Evolutionary conservation across 2,888 invertebrate genomes (phyloP), one percentile per base, ranked within the genome.

Genomic region (Hemithea aestivaria): DNA sequence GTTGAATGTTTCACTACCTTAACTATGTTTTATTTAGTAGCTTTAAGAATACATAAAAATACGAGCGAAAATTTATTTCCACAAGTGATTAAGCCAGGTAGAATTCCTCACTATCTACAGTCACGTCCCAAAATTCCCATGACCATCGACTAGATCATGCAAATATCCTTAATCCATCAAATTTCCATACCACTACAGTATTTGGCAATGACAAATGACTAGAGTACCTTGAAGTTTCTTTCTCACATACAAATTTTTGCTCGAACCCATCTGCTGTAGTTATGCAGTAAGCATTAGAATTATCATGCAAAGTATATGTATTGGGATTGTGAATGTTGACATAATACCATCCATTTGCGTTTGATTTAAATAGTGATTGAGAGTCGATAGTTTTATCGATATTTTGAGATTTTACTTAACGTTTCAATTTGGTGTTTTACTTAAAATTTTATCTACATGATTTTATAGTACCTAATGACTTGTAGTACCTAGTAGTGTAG

Each of bases 291-390:
- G 70, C 62, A 71, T 73, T 72, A 70, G 66, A 58, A 75, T 80
- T 84, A 69, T 85, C 64, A 87, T 87, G 87, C 77, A 77, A 85
- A 85, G 66, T 64, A 62, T 58, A 53, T 43, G 62, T 56, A 73
- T 79, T 82, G 66, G 74, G 72, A 73, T 79, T 73, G 79, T 73
- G 67, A 59, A 77, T 83, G 84, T 84, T 85, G 87, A 83, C 82
- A 85, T 85, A 85, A 85, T 84, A 84, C 79, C 78, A 84, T 83
- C 84, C 81, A 83, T 84, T 75, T 66, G 54, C 68, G 73, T 72
- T 76, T 81, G 80, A 83, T 81, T 80, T 82, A 50, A 44, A 20
- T 51, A 64, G 59, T 40, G 73, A 5, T 2, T 16, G 16, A 5
- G 3, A 5, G 16, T 60, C 65, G 11, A 6, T 20, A 1, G 23